Evolutionary conservation across 64 coral and sea anemone species (phyloP), one percentile per base, ranked within the genome.

Genomic region (Astreopora myriophthalma): DNA sequence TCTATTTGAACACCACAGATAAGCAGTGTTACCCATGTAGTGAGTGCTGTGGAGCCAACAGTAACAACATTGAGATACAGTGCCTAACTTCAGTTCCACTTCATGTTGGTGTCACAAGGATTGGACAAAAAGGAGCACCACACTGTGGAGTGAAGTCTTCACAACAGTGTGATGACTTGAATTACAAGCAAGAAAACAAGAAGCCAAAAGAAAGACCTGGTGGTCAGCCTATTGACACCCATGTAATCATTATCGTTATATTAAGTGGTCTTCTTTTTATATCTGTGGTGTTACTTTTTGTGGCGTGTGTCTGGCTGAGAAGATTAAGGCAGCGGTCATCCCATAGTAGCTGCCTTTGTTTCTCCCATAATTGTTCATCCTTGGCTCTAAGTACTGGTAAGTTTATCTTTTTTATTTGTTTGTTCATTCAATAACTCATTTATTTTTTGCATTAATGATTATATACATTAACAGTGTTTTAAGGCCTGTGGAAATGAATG

Each of bases 1-100:
- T 24, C 20, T 83, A 83, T n/a, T 63, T 83, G 20, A 83, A 83
- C 34, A 20, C 19, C 52, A 83, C 52, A 4, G 79, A 83, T 64
- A 5, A 38, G 2, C 30, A 83, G 22, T 83, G 79, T 5, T 64
- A 64, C 25, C 30, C 30, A 13, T 83, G 79, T 5, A 65, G 52
- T 36, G 79, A 64, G 12, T 83, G 79, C 31, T 83, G 79, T 64
- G 32, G 32, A 37, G 17, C 19, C 12, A 25, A 33, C 29, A 0
- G 30, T 24, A 22, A 8, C 2, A 63, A 83, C 48, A 40, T 83
- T 64, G 52, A 64, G 3, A 17, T 3, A 24, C 52, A 83, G 32
- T 83, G 79, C 17, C 0, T 81, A 34, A 23, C 13, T 20, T 73
- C 70, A 4, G 2, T 5, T 16, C 3, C 16, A 5, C 3, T 16